phyloP scores from a whole-genome alignment of 1,140 invertebrate genomes.

The Carposina sasakii region DNA sequence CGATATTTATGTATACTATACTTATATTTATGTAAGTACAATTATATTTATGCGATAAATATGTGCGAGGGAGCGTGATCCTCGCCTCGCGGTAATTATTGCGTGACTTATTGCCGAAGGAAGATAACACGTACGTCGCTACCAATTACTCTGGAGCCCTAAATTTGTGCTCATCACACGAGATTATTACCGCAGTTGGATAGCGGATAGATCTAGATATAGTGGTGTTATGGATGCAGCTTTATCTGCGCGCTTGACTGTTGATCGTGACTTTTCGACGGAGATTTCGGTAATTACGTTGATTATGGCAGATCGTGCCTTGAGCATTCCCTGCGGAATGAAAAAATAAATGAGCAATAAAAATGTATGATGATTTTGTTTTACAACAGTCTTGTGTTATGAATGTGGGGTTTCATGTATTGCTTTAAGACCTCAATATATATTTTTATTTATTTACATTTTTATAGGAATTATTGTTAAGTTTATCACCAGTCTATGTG shows the following conservation, averaged over 20 bases:
- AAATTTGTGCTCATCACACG: too few relatives aligned
- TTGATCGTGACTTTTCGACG: slow-evolving; percentile 63
- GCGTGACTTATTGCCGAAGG: slow-evolving; percentile 66
- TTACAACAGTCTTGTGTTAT: too few relatives aligned
- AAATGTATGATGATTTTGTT: slow-evolving; percentile 10
- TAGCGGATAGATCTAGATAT: slow-evolving; percentile 35
- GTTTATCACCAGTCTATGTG: too few relatives aligned
- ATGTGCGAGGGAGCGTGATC: slow-evolving; percentile 57
- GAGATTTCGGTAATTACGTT: slow-evolving; percentile 65
- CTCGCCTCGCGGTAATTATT: slow-evolving; percentile 63
- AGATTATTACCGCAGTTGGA: too few relatives aligned
- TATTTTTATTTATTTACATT: too few relatives aligned
- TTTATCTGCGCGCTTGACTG: slow-evolving; percentile 60
- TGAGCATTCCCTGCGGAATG: slow-evolving; percentile 19
- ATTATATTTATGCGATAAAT: too few relatives aligned
- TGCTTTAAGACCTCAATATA: too few relatives aligned
- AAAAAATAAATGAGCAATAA: slow-evolving; percentile 13
- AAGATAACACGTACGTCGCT: slow-evolving; percentile 61
- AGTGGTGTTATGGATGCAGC: slow-evolving; percentile 50
- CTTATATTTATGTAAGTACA: slow-evolving; percentile 49
- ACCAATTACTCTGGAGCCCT: slow-evolving; percentile 36
- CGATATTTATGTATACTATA: slow-evolving; percentile 55
- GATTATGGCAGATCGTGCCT: slow-evolving; percentile 53
- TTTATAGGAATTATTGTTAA: too few relatives aligned
- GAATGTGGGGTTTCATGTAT: too few relatives aligned